Base-by-base conservation (phyloP, 2,888 invertebrate genomes). In the Meandrusa payeni region DNA sequence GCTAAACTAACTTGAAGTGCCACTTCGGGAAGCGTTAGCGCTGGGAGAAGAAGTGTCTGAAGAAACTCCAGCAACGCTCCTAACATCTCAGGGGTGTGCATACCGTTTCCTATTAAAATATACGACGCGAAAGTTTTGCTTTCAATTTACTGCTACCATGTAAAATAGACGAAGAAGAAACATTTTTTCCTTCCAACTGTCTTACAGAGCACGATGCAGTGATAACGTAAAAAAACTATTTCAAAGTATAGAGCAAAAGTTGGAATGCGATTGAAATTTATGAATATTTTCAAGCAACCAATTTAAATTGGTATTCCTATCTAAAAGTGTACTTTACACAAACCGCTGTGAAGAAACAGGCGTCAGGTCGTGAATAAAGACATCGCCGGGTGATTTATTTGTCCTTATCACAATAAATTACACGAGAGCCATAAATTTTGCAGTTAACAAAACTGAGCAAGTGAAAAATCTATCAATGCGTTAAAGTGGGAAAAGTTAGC, bases 381-480 rank as follows among this genome's bases (percentile, higher is more conserved):
- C 39, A 17, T 28, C 44, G 15, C 20, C 0, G n/a, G 9, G 9
- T 33, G 39, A 39, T 45, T 45, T 39, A 39, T 40, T 17, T 5
- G 0, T 15, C 34, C 22, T 15, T 11, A 15, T 24, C 27, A 27
- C 17, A 34, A 40, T 45, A 45, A 39, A 45, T 45, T 17, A 34
- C 9, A 22, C 0, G 17, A 13, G 29, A 28, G 39, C 43, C 17
- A 41, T 46, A 47, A 50, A 50, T 47, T 46, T 41, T 37, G 26
- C 34, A 37, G 41, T 50, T 47, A 48, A 46, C 46, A 31, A 45
- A 47, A 26, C 20, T 42, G 36, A 12, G 28, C 34, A 23, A 13
- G 22, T 41, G 47, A 45, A 48, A 47, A 47, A 46, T 50, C 37
- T 37, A 19, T 38, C 33, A 32, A 38, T 24, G 38, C 41, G 41